Evolutionary conservation across 92 coral and sea anemone genomes (phyloP).

Genomic region (Siderastrea radians): DNA sequence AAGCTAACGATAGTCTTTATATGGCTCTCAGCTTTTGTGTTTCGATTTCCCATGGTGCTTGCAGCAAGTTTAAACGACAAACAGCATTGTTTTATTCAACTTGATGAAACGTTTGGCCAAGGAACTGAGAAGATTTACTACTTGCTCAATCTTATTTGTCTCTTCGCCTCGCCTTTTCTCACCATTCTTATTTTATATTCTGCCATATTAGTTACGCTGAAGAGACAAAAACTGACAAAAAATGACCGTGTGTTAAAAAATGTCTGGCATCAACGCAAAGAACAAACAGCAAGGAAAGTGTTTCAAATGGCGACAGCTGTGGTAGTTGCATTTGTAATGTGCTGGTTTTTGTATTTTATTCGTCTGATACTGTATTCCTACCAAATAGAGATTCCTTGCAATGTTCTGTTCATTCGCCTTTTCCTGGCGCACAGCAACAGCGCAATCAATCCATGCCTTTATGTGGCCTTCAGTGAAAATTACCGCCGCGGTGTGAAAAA

Average conservation of each 20-base stretch:
- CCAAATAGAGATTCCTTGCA: constrained; percentile 52
- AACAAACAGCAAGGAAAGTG: constrained; percentile 62
- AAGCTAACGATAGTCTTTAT: constrained; percentile 31
- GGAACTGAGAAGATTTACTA: constrained; percentile 67
- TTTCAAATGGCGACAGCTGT: constrained; percentile 72
- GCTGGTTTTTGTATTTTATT: constrained; percentile 79
- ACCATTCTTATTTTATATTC: constrained; percentile 60
- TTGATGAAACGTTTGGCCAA: constrained; percentile 39
- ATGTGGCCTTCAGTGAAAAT: constrained; percentile 66
- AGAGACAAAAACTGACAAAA: constrained; percentile 37
- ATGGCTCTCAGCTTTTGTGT: constrained; percentile 59
- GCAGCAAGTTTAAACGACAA: constrained; percentile 37
- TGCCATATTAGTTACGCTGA: constrained; percentile 49
- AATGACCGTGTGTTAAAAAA: constrained; percentile 1
- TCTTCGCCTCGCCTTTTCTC: constrained; percentile 63
- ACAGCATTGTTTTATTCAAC: constrained; percentile 41
- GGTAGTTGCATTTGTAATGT: constrained; percentile 60
- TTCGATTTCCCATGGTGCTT: constrained; percentile 68
- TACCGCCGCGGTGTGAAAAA: constrained; percentile 63
- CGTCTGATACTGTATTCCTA: constrained; percentile 55
- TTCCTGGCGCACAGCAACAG: constrained; percentile 73
- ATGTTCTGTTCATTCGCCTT: constrained; percentile 59
- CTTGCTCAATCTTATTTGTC: constrained; percentile 43
- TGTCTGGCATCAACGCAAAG: constrained; percentile 30
- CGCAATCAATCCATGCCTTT: constrained; percentile 73